phyloP scores from a whole-genome alignment of 2,797 vertebrate genomes.

The Pseudochromis fuscus region DNA sequence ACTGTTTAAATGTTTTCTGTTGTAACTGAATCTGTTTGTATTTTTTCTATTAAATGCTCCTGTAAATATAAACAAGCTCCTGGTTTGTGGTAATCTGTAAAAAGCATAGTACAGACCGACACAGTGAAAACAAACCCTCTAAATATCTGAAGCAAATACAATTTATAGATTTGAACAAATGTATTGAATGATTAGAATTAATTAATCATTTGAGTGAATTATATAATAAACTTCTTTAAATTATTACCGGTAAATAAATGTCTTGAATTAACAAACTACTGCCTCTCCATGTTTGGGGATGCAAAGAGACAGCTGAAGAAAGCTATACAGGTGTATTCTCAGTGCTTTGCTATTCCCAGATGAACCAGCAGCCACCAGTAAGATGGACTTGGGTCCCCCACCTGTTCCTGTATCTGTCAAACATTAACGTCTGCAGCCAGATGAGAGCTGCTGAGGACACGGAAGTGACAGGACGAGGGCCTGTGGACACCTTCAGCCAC shows the following conservation, averaged over 20 bases:
- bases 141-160: too few relatives aligned
- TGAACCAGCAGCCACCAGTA: not conserved
- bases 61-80: not conserved
- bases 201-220: too few relatives aligned
- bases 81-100: too few relatives aligned
- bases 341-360: not conserved
- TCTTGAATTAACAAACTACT: too few relatives aligned
- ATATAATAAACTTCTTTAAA: too few relatives aligned
- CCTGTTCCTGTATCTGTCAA: constrained; percentile 76
- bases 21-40: not conserved
- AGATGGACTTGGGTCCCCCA: constrained; percentile 79
- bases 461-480: constrained; percentile 31
- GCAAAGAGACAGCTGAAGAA: too few relatives aligned
- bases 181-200: too few relatives aligned
- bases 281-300: too few relatives aligned
- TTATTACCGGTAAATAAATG: too few relatives aligned
- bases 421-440: constrained; percentile 76
- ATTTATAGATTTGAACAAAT: too few relatives aligned
- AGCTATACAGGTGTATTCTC: not conserved
- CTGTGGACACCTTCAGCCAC: not conserved
- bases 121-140: too few relatives aligned
- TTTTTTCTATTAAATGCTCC: not conserved
- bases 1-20: not conserved
- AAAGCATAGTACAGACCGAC: too few relatives aligned
- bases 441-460: constrained; percentile 45